Base-by-base conservation (phyloP, 2,113 vertebrate genomes). In the Empidonax traillii region DNA sequence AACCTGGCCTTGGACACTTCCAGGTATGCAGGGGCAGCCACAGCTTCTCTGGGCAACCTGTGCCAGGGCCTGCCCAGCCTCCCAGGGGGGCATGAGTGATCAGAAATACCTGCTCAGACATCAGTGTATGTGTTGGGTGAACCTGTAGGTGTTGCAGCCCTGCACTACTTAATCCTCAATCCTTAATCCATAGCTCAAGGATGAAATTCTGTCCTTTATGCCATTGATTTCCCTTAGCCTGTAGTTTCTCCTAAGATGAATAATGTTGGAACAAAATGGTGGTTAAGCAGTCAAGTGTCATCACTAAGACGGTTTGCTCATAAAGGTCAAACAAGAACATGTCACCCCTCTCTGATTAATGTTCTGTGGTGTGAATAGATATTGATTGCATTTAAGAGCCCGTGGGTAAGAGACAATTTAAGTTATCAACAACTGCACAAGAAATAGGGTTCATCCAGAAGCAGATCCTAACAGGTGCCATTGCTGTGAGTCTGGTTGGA, bases 261-360 rank as follows among this genome's bases (percentile, higher is more conserved):
- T 93, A 88, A 82, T 41, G 25, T 49, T 86, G 80, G 65, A 90
- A 77, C 31, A 80, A 90, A 88, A 88, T 5, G 4, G 55, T 86
- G 59, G 66, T 63, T 93, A 74, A 85, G 65, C 59, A 69, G 75
- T 69, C 41, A 94, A 85, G 79, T 77, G 87, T 92, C 86, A 78
- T 71, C 83, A 63, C 74, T 89, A 86, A 87, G 72, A 93, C n/a
- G 39, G 47, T 89, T 95, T 86, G 47, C 59, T 74, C 52, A 81
- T 77, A 90, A 90, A 96, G 95, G 92, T 94, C 88, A 92, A 77
- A 80, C 44, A 80, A 94, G 93, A 89, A 86, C 92, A 58, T 67
- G 94, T 67, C 86, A 81, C 35, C 51, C 25, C 5, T 73, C 76
- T 77, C 66, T 92, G 95, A 95, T 86, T 93, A 90, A 76, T 92